phyloP scores from a whole-genome alignment of 2,888 invertebrate species.

The Hybos culiciformis region DNA sequence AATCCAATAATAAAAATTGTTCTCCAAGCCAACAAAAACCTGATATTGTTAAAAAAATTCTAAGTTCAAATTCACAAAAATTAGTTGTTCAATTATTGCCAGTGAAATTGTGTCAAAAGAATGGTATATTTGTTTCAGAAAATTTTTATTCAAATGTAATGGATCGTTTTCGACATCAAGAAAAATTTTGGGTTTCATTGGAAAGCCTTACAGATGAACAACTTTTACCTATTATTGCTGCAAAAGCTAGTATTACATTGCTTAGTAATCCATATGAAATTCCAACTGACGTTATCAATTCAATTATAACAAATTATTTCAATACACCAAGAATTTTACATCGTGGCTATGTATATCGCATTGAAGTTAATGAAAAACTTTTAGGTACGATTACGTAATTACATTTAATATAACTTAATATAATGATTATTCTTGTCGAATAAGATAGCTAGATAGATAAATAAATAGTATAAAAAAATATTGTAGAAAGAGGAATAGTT shows the following conservation, averaged over 20 bases:
- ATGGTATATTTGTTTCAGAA: conserved; percentile 32
- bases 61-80: conserved; percentile 26
- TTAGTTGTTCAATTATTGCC: conserved; percentile 30
- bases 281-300: conserved; percentile 39
- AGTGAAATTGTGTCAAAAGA: conserved; percentile 22
- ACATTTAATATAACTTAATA: too few relatives aligned
- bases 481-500: too few relatives aligned
- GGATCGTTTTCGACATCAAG: conserved; percentile 24
- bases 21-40: conserved; percentile 7
- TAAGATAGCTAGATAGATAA: too few relatives aligned
- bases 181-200: conserved; percentile 25
- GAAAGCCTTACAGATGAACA: conserved; percentile 26
- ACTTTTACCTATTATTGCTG: conserved; percentile 29
- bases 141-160: conserved; percentile 33
- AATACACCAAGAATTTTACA: conserved; percentile 49
- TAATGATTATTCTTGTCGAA: too few relatives aligned
- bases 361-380: conserved; percentile 42
- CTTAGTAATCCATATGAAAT: conserved; percentile 31
- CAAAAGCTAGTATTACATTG: conserved; percentile 30
- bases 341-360: conserved; percentile 48
- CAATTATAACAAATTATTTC: conserved; percentile 53
- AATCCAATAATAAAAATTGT: too few relatives aligned
- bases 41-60: conserved; percentile 26
- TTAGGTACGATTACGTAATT: too few relatives aligned
- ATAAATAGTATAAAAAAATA: too few relatives aligned